A percentile compares a stretch with the other conserved stretches of the same genome.
phyloP scores from a whole-genome alignment of 2,113 vertebrate genomes.

The Hassar affinis region DNA sequence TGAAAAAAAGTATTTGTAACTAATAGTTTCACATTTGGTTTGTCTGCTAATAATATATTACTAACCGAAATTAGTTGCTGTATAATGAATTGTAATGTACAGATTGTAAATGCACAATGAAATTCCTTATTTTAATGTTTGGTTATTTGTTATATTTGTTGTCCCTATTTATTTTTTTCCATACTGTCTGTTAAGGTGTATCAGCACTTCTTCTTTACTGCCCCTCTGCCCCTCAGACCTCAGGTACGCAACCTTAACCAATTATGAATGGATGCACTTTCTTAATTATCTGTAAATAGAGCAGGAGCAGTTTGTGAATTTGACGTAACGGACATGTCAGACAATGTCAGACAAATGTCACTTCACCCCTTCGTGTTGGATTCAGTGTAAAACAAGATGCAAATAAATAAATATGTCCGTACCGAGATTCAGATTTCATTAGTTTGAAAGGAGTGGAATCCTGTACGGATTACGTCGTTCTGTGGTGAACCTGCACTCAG shows the following conservation, averaged over 20 bases:
- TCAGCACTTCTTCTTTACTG: not conserved
- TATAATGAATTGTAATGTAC: not conserved
- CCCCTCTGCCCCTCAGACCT: not conserved
- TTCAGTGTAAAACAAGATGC: not conserved
- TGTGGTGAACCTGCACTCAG: not conserved
- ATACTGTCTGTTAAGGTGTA: not conserved
- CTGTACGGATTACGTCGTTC: not conserved
- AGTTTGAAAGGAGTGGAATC: not conserved
- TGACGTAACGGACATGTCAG: no score
- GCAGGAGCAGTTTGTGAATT: not conserved
- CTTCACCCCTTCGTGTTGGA: no score
- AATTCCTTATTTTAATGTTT: no score
- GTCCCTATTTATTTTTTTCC: no score
- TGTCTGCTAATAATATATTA: not conserved
- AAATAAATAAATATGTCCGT: not conserved
- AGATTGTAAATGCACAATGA: not conserved
- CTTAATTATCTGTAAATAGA: conserved; percentile 5
- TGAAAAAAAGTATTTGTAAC: not conserved
- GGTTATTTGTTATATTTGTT: no score
- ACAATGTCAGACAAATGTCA: no score
- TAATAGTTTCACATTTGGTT: not conserved
- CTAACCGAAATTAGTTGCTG: not conserved
- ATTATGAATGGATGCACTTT: conserved; percentile 10
- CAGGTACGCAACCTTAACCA: not conserved
- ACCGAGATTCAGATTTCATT: no score